A percentile compares a stretch with the other conserved stretches of the same genome.
These are phyloP conservation scores for Sebastes steindachneri DNA, from an alignment of 2,797 vertebrate genomes.

Conservation along the genomic window DNA sequence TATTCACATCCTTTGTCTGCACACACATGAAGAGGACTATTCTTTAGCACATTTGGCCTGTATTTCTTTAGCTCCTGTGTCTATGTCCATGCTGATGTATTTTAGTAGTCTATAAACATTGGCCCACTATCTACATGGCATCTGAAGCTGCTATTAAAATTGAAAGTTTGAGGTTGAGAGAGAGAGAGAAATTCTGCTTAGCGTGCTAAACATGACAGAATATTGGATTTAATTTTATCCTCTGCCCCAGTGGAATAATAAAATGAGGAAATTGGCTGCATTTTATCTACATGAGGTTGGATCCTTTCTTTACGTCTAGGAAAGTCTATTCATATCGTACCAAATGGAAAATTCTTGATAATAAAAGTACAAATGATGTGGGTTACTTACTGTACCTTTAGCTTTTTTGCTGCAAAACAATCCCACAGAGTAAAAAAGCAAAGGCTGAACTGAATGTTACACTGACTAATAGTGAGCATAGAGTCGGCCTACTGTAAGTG, in stretches of 20 bases:
- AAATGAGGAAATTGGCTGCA: not conserved
- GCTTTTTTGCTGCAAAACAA: not conserved
- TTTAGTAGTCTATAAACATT: not conserved
- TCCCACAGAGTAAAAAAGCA: not conserved
- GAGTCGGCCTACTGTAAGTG: no score
- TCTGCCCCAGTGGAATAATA: not conserved
- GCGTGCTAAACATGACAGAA: slow-evolving; percentile 1
- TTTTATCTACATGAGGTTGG: not conserved
- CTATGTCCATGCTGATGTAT: not conserved
- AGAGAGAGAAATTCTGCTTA: slow-evolving; percentile 13
- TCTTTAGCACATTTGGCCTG: not conserved
- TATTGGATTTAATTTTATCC: slow-evolving; percentile 1
- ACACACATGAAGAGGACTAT: not conserved
- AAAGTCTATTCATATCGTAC: not conserved
- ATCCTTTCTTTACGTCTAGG: not conserved
- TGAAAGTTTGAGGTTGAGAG: not conserved
- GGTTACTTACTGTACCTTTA: not conserved
- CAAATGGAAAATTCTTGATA: not conserved
- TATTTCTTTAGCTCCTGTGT: not conserved
- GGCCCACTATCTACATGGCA: not conserved
- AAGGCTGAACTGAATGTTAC: not conserved
- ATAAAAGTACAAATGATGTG: not conserved
- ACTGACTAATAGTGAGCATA: not conserved
- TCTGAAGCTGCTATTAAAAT: slow-evolving; percentile 11
- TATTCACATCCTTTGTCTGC: slow-evolving; percentile 38